Conservation (phyloP, 2,797 vertebrate genomes). For the Mico argentatus region DNA sequence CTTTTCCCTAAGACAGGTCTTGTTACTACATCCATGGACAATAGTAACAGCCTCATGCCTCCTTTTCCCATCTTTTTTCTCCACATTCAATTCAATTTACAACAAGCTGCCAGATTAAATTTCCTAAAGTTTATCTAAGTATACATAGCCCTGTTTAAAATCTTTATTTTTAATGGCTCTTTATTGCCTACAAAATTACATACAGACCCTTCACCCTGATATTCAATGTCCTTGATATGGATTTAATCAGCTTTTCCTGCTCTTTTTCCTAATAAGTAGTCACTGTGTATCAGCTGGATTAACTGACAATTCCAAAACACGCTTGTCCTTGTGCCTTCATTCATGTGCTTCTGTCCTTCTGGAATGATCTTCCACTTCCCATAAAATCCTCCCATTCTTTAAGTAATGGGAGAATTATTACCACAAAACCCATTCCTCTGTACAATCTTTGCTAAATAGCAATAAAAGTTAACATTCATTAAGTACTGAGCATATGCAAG, state of each 20-base stretch:
- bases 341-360: not conserved
- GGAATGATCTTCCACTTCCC: not conserved
- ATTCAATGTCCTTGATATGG: not conserved
- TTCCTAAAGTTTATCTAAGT: conserved; percentile 23
- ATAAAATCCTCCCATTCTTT: not conserved
- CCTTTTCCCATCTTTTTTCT: not conserved
- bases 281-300: not conserved
- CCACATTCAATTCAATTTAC: not conserved
- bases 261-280: not conserved
- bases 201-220: not conserved
- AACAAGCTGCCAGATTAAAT: not conserved
- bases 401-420: not conserved
- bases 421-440: not conserved
- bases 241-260: not conserved
- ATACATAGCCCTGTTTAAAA: not conserved
- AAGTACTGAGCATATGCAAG: not conserved
- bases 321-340: not conserved
- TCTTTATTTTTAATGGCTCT: not conserved
- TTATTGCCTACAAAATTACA: not conserved
- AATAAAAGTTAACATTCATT: not conserved
- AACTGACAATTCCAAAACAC: conserved; percentile 7
- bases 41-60: not conserved
- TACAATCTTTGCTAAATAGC: conserved; percentile 27
- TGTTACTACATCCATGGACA: not conserved
- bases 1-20: not conserved